Percentiles rank a stretch among this genome's conserved stretches.
phyloP scores from a whole-genome alignment of 2,113 vertebrate genomes.

The Scopus umbretta region DNA sequence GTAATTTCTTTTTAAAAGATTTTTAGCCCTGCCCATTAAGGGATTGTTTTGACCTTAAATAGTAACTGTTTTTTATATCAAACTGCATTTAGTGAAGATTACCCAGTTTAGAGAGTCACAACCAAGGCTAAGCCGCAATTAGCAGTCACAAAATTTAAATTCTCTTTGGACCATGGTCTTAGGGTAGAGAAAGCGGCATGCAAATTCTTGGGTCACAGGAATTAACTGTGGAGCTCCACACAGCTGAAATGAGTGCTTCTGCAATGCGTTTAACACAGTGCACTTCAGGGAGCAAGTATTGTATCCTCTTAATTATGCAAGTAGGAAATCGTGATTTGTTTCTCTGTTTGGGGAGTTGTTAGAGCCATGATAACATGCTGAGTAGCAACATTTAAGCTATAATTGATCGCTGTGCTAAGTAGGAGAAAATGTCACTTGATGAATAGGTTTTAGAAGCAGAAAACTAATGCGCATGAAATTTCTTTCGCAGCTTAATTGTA shows the following conservation, averaged over 20 bases:
- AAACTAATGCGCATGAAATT: not conserved
- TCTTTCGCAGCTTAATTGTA: conserved; percentile 84
- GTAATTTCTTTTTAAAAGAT: not conserved
- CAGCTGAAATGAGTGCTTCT: not conserved
- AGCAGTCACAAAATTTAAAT: not conserved
- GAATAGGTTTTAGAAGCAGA: not conserved
- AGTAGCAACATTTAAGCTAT: not conserved
- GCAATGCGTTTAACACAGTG: not conserved
- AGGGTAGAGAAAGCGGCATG: not conserved
- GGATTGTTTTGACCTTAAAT: not conserved
- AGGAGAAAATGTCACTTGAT: not conserved
- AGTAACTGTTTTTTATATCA: not conserved
- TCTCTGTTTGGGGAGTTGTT: not conserved
- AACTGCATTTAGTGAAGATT: not conserved
- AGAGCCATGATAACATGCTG: not conserved
- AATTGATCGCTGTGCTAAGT: not conserved
- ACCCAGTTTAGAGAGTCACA: not conserved
- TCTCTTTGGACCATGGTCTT: not conserved
- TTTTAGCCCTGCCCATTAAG: not conserved
- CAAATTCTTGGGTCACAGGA: not conserved
- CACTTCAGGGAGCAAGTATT: not conserved
- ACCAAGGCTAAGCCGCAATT: not conserved
- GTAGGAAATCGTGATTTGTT: not conserved
- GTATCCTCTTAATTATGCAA: not conserved
- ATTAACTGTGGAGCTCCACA: not conserved